Base-by-base conservation (phyloP, 1,140 invertebrate species). In the Dinothrombium tinctorium region DNA sequence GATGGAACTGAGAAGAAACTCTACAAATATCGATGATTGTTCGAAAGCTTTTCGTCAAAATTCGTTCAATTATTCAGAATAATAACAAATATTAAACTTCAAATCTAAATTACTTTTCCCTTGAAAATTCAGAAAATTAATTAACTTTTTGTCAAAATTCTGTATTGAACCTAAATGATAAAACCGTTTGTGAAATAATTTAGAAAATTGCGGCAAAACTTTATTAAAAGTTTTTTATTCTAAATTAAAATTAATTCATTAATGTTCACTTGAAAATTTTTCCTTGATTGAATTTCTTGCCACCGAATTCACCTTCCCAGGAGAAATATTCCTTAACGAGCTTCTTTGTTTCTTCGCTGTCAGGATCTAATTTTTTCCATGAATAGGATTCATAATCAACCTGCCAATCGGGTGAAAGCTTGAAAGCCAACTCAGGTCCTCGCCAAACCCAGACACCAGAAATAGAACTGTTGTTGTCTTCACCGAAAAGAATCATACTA, bases 241-340 rank as follows among this genome's bases (percentile, higher is more conserved):
- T 8, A 8, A 8, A 28, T 28, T 28, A 28, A 8, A 8, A 28
- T 28, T 28, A 28, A 8, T 28, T 8, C n/a, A 36, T 19, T 22
- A 19, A 21, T n/a, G n/a, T 21, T 79, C 76, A 98, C 69, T 99
- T 99, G 69, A 96, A 99, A 58, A 96, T 86, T 68, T 98, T 98
- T 60, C 92, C 92, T 67, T 96, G 80, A 61, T 90, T 94, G 67
- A 95, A 92, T 58, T 78, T 73, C 52, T 86, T 74, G 42, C 84
- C 82, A 43, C 72, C 59, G 57, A 82, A 83, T 54, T 95, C 81
- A 40, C 65, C 62, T 51, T 69, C 67, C 89, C 86, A 95, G 11
- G 74, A 70, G 56, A 96, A 76, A 61, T 96, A 96, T 54, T 92
- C 73, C 47, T 76, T 64, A 8, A 99, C 81, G 29, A 90, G 56